Percentiles rank a stretch among this genome's conserved stretches.
These are phyloP conservation scores for Cygnus atratus DNA, from an alignment of 2,113 vertebrate species.

Conservation along the genomic window DNA sequence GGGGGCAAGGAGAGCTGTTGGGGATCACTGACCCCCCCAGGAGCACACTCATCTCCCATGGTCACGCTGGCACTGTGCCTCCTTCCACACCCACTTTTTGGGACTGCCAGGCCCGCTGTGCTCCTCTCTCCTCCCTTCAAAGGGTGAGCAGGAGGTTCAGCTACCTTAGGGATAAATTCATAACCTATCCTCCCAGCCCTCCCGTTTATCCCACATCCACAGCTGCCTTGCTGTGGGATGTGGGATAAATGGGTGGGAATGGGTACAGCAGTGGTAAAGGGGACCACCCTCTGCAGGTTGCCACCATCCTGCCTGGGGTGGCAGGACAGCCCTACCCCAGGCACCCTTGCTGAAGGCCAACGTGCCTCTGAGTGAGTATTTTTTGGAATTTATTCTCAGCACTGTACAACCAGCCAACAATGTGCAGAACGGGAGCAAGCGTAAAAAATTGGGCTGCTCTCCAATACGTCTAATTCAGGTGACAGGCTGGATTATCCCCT, in stretches of 20 bases:
- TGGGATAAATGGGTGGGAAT: background rate
- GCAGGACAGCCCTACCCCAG: background rate
- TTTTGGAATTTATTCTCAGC: background rate
- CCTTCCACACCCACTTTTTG: background rate
- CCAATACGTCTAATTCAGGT: background rate
- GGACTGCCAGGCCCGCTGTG: fast-evolving
- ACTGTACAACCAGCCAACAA: background rate
- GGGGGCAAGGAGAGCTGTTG: background rate
- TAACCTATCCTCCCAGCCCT: background rate
- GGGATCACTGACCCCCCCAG: background rate
- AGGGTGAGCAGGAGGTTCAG: background rate
- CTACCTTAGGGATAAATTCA: background rate
- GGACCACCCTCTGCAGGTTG: background rate
- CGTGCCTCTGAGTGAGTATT: background rate
- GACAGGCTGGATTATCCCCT: background rate
- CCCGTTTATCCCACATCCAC: fast-evolving
- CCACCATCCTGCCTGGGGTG: background rate
- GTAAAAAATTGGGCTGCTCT: background rate
- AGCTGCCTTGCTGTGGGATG: background rate
- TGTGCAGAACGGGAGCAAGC: background rate
- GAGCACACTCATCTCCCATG: background rate
- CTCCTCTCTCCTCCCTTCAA: background rate
- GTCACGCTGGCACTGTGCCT: background rate
- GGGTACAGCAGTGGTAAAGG: fast-evolving
- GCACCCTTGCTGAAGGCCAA: background rate